A percentile compares a stretch with the other conserved stretches of the same genome.
These are phyloP conservation scores for Limenitis camilla DNA, from an alignment of 2,888 invertebrate species.

Conservation along the genomic window DNA sequence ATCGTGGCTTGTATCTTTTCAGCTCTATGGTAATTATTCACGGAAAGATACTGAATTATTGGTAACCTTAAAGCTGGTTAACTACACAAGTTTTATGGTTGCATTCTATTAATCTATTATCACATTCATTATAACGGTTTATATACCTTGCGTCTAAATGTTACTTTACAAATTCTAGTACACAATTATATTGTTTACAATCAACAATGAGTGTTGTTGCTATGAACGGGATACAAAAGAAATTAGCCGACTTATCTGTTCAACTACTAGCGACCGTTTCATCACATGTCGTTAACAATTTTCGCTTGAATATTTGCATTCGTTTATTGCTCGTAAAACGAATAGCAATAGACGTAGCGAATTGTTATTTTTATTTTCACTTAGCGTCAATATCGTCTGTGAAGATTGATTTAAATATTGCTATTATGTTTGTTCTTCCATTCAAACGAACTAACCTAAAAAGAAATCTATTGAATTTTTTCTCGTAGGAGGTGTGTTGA, in stretches of 20 bases:
- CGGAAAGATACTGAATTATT: constrained; percentile 8
- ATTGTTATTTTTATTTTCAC: constrained; percentile 6
- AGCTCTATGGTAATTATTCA: constrained; percentile 16
- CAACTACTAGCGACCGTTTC: constrained; percentile 15
- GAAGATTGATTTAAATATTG: neutral
- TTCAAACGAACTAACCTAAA: constrained; percentile 6
- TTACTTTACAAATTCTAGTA: constrained; percentile 1
- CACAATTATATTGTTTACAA: constrained; percentile 2
- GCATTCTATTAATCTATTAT: constrained; percentile 6
- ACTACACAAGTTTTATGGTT: neutral
- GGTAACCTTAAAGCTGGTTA: neutral
- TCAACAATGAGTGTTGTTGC: neutral
- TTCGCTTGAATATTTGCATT: constrained; percentile 17
- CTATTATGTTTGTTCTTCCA: neutral
- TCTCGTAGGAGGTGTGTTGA: constrained; percentile 11
- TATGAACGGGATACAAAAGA: constrained; percentile 17
- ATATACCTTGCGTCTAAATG: constrained; percentile 2
- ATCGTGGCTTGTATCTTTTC: constrained; percentile 18
- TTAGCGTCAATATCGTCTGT: neutral
- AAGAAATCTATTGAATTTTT: constrained; percentile 1
- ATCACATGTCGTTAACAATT: constrained; percentile 18
- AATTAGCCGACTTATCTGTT: constrained; percentile 21
- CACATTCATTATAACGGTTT: constrained; percentile 4
- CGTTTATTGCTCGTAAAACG: constrained; percentile 5
- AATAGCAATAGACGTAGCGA: constrained; percentile 1